Evolutionary conservation across 2,888 invertebrate genomes (phyloP).

Genomic region (Rhagonycha fulva): DNA sequence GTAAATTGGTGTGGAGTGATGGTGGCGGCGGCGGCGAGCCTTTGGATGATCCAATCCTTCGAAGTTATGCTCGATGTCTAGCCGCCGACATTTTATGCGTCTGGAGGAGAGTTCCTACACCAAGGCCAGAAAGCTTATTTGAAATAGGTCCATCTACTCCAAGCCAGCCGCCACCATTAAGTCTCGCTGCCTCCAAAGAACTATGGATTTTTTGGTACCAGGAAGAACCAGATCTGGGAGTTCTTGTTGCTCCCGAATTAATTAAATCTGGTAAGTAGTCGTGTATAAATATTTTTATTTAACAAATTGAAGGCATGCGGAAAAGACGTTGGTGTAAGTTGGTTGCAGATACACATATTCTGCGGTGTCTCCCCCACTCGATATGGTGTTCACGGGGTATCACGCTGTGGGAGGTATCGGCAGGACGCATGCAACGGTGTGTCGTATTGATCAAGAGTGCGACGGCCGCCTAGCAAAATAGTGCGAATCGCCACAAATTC

Average conservation of each 20-base stretch:
- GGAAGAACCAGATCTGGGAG: constrained; percentile 89
- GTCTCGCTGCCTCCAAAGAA: constrained; percentile 89
- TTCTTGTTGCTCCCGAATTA: constrained; percentile 83
- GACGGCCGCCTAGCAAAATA: constrained; percentile 30
- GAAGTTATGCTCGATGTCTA: constrained; percentile 88
- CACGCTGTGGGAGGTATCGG: constrained; percentile 32
- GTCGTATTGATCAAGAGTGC: constrained; percentile 34
- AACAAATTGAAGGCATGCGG: background rate
- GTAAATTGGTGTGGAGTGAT: constrained; percentile 88
- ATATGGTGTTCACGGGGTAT: constrained; percentile 22
- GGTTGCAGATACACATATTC: background rate
- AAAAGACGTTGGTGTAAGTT: background rate
- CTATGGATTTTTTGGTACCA: constrained; percentile 99
- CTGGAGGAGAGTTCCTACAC: constrained; percentile 87
- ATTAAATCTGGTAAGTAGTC: constrained; percentile 78
- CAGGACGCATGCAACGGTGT: constrained; percentile 31
- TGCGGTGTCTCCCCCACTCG: constrained; percentile 19
- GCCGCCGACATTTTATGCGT: constrained; percentile 96
- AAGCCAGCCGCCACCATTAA: constrained; percentile 70
- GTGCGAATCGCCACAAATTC: constrained; percentile 27
- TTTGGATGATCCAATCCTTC: constrained; percentile 87
- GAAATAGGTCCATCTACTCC: constrained; percentile 60
- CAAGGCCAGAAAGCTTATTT: constrained; percentile 50
- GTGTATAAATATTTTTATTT: background rate
- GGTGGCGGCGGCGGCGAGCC: constrained; percentile 62